Base-by-base conservation (phyloP, 2,113 vertebrate genomes). In the Sturnus vulgaris region DNA sequence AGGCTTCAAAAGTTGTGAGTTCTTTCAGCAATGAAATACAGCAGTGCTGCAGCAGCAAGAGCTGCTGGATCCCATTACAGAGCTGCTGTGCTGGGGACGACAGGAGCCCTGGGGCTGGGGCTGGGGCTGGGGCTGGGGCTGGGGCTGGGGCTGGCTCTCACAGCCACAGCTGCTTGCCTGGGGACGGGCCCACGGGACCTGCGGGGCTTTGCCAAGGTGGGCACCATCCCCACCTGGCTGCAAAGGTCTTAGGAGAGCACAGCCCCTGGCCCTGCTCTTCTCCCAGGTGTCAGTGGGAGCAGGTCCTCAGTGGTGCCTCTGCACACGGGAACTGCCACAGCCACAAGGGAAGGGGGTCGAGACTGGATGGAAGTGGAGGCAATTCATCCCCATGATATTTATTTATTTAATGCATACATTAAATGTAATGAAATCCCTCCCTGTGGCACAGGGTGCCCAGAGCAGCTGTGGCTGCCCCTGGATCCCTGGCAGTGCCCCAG, bases 61-160 rank as follows among this genome's bases (percentile, higher is more conserved):
- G 92, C 84, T 92, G 97, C 97, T 93, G 93, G 95, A 92, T 94
- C 82, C 86, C 88, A 91, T 97, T 94, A 92, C 79, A 47, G 59
- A 24, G 5, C 60, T 60, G 82, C 85, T 82, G 86, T 70, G 93
- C 44, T 33, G 15, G 18, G 81, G 64, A 68, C 76, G n/a, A 93
- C 78, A 73, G 44, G 30, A 86, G 13, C 88, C 60, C 94, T 63
- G 70, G 91, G 91, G 88, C 78, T 39, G 47, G 64, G 75, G 92
- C 93, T 95, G 15, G 69, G n/a, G n/a, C n/a, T n/a, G n/a, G n/a
- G n/a, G n/a, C n/a, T n/a, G n/a, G n/a, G n/a, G n/a, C 94, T 63
- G 70, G 91, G 91, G 88, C 78, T 39, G 47, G 64, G 75, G 92
- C 93, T 95, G 15, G 69, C 89, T 73, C 85, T 71, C 82, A 28